Base-by-base conservation (phyloP, 1,140 invertebrate genomes). In the Psilanteris sp. region DNA sequence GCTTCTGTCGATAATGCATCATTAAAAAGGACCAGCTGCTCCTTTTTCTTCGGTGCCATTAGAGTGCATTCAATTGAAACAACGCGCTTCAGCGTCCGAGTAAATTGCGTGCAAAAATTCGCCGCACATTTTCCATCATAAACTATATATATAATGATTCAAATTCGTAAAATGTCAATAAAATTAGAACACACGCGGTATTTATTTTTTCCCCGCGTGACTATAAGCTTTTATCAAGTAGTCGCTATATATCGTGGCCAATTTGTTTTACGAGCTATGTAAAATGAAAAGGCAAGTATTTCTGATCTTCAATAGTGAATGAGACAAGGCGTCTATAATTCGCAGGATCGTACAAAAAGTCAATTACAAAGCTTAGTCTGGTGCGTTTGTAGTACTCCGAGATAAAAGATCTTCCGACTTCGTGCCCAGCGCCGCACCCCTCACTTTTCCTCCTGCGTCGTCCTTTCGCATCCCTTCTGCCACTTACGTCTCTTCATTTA, bases 71-170 rank as follows among this genome's bases (percentile, higher is more conserved):
- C 34, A 50, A 73, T 64, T 50, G 70, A 64, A 57, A 64, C 57
- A 55, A 43, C 46, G 55, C 46, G 52, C 24, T 55, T 55, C 32
- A 64, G 24, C 39, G 48, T 55, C 26, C 57, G 57, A 72, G 55
- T 48, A 55, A 72, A 72, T 72, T 64, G 50, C 41, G 55, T 72
- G 67, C 57, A 32, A 73, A 73, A 73, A 64, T 57, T 50, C 54
- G 24, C 27, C 9, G 14, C 24, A 20, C 39, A 24, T 57, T 70
- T 54, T 34, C 43, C 44, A 16, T 43, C 44, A 52, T 61, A 70
- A 71, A 70, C 37, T 32, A 26, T 55, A 36, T 50, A 72, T n/a
- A n/a, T 37, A 55, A 41, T 18, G 10, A 34, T 36, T 26, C 22
- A 10, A 57, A 62, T 62, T 64, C 13, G 50, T 37, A 22, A 32